Evolutionary conservation across 1,140 invertebrate species (phyloP).

Genomic region (Drosophila asahinai): DNA sequence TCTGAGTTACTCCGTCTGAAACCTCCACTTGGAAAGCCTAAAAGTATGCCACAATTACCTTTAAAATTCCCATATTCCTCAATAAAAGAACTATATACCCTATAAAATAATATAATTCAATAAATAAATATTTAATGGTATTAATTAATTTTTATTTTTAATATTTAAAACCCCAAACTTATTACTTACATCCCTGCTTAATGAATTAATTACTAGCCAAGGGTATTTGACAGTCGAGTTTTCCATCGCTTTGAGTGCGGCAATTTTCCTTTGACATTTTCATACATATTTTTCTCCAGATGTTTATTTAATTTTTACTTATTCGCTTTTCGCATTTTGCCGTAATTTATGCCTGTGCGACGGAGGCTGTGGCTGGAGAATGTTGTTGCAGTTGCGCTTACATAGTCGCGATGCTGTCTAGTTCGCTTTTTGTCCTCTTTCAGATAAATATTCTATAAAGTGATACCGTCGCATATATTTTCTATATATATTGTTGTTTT

Average conservation of each 20-base stretch:
- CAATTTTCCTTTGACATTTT: slow-evolving; percentile 43
- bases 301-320: slow-evolving; percentile 74
- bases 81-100: too few relatives aligned
- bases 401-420: slow-evolving; percentile 6
- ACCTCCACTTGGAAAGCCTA: too few relatives aligned
- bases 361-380: too few relatives aligned
- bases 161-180: too few relatives aligned
- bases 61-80: too few relatives aligned
- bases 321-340: slow-evolving; percentile 66
- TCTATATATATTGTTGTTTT: slow-evolving; percentile 6
- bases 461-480: slow-evolving; percentile 10
- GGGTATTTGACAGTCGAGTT: slow-evolving; percentile 4
- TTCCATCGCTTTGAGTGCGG: background rate
- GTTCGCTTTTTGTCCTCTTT: background rate
- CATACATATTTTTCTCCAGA: slow-evolving; percentile 25
- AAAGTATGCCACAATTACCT: background rate
- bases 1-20: too few relatives aligned
- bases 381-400: slow-evolving; percentile 3
- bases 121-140: too few relatives aligned
- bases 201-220: background rate
- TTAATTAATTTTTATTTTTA: too few relatives aligned
- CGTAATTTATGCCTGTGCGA: slow-evolving; percentile 56
- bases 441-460: slow-evolving; percentile 3
- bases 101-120: too few relatives aligned
- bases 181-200: too few relatives aligned